These are phyloP conservation scores for Andrena haemorrhoa DNA, from an alignment of 2,888 invertebrate species.

Conservation along the genomic window DNA sequence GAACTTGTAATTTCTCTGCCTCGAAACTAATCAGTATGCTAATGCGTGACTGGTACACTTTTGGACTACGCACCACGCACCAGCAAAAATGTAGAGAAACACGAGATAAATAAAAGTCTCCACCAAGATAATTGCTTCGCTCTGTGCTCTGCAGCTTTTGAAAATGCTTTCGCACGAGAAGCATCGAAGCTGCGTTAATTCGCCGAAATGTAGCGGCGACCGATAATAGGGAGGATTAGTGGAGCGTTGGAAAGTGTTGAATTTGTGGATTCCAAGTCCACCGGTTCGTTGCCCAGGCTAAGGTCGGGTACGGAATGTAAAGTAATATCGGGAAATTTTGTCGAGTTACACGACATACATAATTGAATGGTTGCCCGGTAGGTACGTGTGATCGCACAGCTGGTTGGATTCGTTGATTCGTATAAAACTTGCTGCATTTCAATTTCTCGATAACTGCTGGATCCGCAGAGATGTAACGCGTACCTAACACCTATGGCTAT, in stretches of 20 bases:
- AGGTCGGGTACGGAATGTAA: not conserved
- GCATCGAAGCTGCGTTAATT: not conserved
- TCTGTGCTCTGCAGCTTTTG: not conserved
- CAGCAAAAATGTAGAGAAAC: too few relatives aligned
- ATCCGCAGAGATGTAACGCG: not conserved
- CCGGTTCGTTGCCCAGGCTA: constrained; percentile 17
- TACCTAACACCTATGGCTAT: not conserved
- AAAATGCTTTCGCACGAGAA: not conserved
- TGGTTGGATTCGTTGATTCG: not conserved
- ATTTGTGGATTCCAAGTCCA: constrained; percentile 41
- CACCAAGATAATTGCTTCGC: too few relatives aligned
- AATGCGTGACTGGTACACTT: constrained; percentile 29
- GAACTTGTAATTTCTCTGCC: constrained; percentile 54
- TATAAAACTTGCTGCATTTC: not conserved
- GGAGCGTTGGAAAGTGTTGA: constrained; percentile 29
- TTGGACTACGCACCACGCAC: not conserved
- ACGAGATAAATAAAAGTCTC: too few relatives aligned
- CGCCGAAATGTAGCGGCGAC: constrained; percentile 30
- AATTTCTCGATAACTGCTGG: not conserved
- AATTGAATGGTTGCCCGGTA: constrained; percentile 11
- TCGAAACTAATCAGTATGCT: constrained; percentile 54
- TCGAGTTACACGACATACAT: not conserved
- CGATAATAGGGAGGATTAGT: constrained; percentile 42
- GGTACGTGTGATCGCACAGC: not conserved
- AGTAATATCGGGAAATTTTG: constrained; percentile 6